Base-by-base conservation (phyloP, 2,888 invertebrate species). In the Antheraea assamensis region DNA sequence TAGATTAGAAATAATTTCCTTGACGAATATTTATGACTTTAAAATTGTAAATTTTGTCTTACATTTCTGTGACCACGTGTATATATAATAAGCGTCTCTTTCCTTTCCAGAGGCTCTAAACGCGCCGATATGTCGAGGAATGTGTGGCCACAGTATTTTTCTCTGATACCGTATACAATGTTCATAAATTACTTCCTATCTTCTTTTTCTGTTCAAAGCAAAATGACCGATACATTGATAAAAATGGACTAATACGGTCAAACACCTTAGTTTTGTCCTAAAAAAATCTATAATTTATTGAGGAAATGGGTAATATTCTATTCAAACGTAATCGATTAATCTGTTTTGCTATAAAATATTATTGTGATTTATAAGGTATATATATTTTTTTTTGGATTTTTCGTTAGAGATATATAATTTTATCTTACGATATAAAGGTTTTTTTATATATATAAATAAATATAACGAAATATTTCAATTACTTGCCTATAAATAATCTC, bases 211-310 rank as follows among this genome's bases (percentile, higher is more conserved):
- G 24, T 24, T 66, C 66, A 66, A 31, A 30, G 31, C 21, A 35
- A 73, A 70, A 73, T 73, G 7, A 27, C 24, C 55, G 70, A 64
- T 66, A 30, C 71, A 71, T 71, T 70, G 35, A 42, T 52, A 70
- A 75, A 68, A 70, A 70, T 58, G 21, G 30, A 61, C 15, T 31
- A 58, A 76, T 73, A 27, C 71, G 77, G 79, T 79, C 79, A 81
- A 80, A 79, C 79, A 82, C 80, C 76, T 78, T 35, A 76, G 74
- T 76, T 71, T 78, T 71, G 74, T 73, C 74, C 74, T 77, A 75
- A 73, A 77, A 79, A 81, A 82, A 74, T 78, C 75, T 76, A 72
- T 68, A 78, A 77, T 80, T 82, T 82, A 80, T 82, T 73, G 80
- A 82, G 83, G 85, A 85, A 83, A 81, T 81, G 72, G 74, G 71